Base-by-base conservation (phyloP, 1,140 invertebrate genomes). In the Trichomalopsis sarcophagae region DNA sequence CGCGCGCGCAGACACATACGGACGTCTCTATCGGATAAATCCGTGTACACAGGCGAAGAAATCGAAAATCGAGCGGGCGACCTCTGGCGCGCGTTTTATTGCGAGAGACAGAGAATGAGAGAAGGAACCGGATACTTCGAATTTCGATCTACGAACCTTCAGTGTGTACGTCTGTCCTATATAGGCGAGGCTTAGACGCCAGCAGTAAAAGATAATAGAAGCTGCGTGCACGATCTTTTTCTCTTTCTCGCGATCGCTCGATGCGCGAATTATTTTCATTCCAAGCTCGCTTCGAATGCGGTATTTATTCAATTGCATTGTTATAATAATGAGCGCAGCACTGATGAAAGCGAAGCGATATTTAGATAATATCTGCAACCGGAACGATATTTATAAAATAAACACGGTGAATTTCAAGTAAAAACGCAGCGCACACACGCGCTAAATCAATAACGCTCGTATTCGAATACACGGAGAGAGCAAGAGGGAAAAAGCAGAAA, bases 141-240 rank as follows among this genome's bases (percentile, higher is more conserved):
- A n/a, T 66, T 82, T 74, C 73, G 30, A 82, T 33, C 44, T 62
- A 50, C 55, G 55, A 62, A 17, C 21, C 17, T 0, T 21, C 10
- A 2, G 68, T 47, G 3, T 62, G 17, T 33, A 5, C 11, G 14
- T 44, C 44, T 33, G 71, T 27, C 36, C 36, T 17, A 21, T 62
- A n/a, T 55, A 55, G 17, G 55, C 17, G 17, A 62, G 68, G 36
- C 36, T 27, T 81, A 71, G 78, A 44, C 40, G n/a, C 23, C 55
- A 27, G 23, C 23, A 27, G 14, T 81, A 81, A 81, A 81, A 81
- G 69, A 81, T 81, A 81, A 81, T 81, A 55, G 80, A 74, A 74
- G 44, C 47, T 62, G 13, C 44, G 44, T 33, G 71, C 47, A 73
- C 44, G 13, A 0, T 2, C 3, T 17, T 27, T 14, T 17, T 27